Conservation (phyloP, 2,888 invertebrate species). For the Ellobium chinense region DNA sequence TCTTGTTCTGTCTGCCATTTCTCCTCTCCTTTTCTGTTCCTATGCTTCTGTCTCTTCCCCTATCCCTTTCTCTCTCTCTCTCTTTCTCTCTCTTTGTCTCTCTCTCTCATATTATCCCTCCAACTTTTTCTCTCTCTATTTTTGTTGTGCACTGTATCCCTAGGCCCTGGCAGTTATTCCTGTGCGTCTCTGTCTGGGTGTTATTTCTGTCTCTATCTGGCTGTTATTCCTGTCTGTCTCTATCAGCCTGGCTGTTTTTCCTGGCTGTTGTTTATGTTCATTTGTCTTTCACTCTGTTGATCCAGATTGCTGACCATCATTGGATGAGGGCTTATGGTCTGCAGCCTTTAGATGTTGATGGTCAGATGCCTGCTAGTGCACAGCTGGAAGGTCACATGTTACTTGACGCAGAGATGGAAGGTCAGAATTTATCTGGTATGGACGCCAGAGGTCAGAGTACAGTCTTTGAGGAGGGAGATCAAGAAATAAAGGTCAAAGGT, state of each 20-base stretch:
- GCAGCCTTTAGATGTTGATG: neutral
- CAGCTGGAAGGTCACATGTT: neutral
- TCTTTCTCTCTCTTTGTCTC: too few species aligned
- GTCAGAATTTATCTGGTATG: too few species aligned
- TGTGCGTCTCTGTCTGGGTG: too few species aligned
- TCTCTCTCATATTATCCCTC: too few species aligned
- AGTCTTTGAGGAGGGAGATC: neutral
- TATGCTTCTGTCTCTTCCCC: too few species aligned
- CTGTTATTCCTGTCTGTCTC: neutral
- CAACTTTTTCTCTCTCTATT: too few species aligned
- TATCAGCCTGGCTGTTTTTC: neutral
- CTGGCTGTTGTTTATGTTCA: neutral
- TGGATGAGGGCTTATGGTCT: slow-evolving; percentile 24
- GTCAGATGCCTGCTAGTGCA: neutral
- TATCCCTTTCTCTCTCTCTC: too few species aligned
- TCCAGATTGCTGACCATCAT: slow-evolving; percentile 34
- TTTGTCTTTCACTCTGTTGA: neutral
- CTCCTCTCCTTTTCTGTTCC: too few species aligned
- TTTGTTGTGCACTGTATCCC: too few species aligned
- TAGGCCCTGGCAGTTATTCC: too few species aligned
- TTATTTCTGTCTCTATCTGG: too few species aligned
- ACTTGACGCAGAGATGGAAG: neutral
- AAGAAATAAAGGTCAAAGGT: neutral
- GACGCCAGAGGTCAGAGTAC: neutral
- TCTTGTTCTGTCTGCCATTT: too few species aligned